These are phyloP conservation scores for Agrypnus murinus DNA, from an alignment of 2,888 invertebrate species.

Conservation along the genomic window DNA sequence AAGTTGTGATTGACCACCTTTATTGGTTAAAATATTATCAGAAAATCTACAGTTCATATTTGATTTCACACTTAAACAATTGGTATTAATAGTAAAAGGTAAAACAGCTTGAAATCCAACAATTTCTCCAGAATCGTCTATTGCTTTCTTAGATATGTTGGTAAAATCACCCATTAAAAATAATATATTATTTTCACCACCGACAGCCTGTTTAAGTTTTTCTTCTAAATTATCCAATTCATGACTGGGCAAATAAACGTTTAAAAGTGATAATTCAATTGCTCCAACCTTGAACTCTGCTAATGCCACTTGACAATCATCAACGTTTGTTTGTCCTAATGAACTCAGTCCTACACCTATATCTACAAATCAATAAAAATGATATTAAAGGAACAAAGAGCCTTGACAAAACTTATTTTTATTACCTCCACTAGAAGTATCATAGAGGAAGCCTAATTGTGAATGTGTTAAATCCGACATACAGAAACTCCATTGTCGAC, in stretches of 20 bases:
- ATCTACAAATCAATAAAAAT: slow-evolving; percentile 27
- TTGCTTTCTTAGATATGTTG: slow-evolving; percentile 48
- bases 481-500: slow-evolving; percentile 80
- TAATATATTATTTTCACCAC: slow-evolving; percentile 60
- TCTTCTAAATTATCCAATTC: slow-evolving; percentile 37
- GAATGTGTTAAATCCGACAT: slow-evolving; percentile 66
- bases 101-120: slow-evolving; percentile 62
- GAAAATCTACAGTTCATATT: slow-evolving; percentile 44
- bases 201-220: slow-evolving; percentile 37
- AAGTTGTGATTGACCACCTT: slow-evolving; percentile 61
- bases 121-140: slow-evolving; percentile 53
- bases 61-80: slow-evolving; percentile 55
- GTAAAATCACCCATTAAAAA: slow-evolving; percentile 67
- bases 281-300: slow-evolving; percentile 74
- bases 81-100: slow-evolving; percentile 63
- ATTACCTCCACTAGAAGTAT: slow-evolving; percentile 65
- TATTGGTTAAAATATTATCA: slow-evolving; percentile 62
- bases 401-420: not conserved
- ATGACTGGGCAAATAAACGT: slow-evolving; percentile 59
- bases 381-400: not conserved
- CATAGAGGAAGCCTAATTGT: slow-evolving; percentile 71
- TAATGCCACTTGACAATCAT: slow-evolving; percentile 56
- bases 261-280: slow-evolving; percentile 72
- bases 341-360: slow-evolving; percentile 38
- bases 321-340: slow-evolving; percentile 41